Percentiles rank a stretch among this genome's conserved stretches.
These are phyloP conservation scores for Leuciscus idus DNA, from an alignment of 2,113 vertebrate species.

Conservation along the genomic window DNA sequence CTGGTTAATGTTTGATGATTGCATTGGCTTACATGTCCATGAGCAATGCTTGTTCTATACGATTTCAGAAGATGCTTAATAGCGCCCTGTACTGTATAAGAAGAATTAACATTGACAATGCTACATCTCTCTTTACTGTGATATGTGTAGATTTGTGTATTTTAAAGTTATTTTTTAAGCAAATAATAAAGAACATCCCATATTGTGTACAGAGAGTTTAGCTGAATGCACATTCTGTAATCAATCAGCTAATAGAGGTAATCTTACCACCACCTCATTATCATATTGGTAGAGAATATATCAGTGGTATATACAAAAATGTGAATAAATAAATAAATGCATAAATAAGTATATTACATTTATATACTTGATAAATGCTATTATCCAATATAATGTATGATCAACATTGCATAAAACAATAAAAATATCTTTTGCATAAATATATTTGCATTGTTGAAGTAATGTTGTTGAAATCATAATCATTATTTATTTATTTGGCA, in stretches of 20 bases:
- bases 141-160: neutral
- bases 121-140: neutral
- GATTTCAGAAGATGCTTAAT: no score
- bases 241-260: neutral
- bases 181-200: neutral
- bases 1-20: no score
- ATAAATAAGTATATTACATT: neutral
- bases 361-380: neutral
- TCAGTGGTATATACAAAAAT: neutral
- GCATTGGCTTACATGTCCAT: no score
- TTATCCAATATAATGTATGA: slow-evolving; percentile 77
- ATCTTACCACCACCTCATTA: neutral
- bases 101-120: no score
- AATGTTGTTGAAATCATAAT: neutral
- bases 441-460: neutral
- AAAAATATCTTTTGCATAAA: neutral
- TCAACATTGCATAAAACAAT: slow-evolving; percentile 50
- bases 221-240: neutral
- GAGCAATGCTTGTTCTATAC: no score
- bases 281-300: neutral
- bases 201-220: neutral
- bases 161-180: neutral
- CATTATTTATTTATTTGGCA: neutral
- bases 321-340: neutral
- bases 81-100: no score